Evolutionary conservation across 2,113 vertebrate species (phyloP).

Genomic region (Xenopus laevis): DNA sequence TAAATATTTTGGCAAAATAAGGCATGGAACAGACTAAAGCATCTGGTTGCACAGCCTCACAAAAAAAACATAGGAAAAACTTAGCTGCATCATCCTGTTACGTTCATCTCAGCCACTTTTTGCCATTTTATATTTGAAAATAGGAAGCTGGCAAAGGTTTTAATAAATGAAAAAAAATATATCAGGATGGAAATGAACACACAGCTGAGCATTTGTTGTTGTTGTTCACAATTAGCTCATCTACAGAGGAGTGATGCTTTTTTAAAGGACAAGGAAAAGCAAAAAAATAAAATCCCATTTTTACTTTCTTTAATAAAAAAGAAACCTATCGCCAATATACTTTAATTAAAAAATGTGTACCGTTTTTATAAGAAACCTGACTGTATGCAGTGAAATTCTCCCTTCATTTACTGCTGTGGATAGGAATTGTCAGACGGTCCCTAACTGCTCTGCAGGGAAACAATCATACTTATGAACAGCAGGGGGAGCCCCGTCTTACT

Average conservation of each 20-base stretch:
- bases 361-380: too few relatives aligned
- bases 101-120: conserved; percentile 6
- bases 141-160: conserved; percentile 17
- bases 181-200: conserved; percentile 4
- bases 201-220: conserved; percentile 1
- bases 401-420: too few relatives aligned
- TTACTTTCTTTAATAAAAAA: too few relatives aligned
- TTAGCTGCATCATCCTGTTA: conserved; percentile 12
- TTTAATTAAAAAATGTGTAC: too few relatives aligned
- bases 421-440: too few relatives aligned
- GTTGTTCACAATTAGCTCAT: neutral
- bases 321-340: too few relatives aligned
- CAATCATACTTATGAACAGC: too few relatives aligned
- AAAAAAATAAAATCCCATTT: too few relatives aligned
- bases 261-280: too few relatives aligned
- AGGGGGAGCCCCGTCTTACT: too few relatives aligned
- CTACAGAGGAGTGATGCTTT: neutral
- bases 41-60: conserved; percentile 24
- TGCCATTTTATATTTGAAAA: conserved; percentile 23
- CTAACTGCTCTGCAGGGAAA: too few relatives aligned
- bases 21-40: conserved; percentile 9
- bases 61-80: conserved; percentile 3
- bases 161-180: conserved; percentile 2
- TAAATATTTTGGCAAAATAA: conserved; percentile 43
- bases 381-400: too few relatives aligned